A percentile compares a stretch with the other conserved stretches of the same genome.
Conservation (phyloP, 2,113 vertebrate species). For the Panthera leo region DNA sequence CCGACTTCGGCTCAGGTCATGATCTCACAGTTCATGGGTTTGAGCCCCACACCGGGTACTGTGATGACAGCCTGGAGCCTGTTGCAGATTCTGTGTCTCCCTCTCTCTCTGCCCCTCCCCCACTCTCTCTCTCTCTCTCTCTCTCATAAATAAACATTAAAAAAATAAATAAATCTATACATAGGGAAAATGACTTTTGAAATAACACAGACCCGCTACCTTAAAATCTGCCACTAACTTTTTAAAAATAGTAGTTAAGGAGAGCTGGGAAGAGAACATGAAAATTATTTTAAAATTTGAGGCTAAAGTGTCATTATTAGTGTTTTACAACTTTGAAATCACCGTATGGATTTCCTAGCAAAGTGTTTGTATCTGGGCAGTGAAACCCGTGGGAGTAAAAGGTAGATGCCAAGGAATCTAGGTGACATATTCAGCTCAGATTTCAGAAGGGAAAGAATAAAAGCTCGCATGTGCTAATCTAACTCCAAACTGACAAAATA, state of each 20-base stretch:
- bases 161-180: neutral
- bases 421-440: neutral
- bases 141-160: too few species aligned
- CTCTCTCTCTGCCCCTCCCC: too few species aligned
- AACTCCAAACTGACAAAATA: conserved; percentile 67
- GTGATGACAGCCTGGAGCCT: too few species aligned
- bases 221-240: neutral
- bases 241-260: neutral
- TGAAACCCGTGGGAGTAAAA: neutral
- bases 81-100: too few species aligned
- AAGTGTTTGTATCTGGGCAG: neutral
- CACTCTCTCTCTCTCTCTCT: too few species aligned
- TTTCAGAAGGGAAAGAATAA: conserved; percentile 48
- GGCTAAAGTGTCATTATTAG: neutral
- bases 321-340: neutral
- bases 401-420: neutral
- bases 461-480: conserved; percentile 41
- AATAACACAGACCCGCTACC: neutral
- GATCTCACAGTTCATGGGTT: too few species aligned
- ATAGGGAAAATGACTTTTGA: neutral
- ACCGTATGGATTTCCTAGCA: neutral
- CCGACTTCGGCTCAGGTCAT: too few species aligned
- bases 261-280: neutral
- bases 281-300: neutral
- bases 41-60: too few species aligned